phyloP scores from a whole-genome alignment of 2,113 vertebrate species.

The Phycodurus eques region DNA sequence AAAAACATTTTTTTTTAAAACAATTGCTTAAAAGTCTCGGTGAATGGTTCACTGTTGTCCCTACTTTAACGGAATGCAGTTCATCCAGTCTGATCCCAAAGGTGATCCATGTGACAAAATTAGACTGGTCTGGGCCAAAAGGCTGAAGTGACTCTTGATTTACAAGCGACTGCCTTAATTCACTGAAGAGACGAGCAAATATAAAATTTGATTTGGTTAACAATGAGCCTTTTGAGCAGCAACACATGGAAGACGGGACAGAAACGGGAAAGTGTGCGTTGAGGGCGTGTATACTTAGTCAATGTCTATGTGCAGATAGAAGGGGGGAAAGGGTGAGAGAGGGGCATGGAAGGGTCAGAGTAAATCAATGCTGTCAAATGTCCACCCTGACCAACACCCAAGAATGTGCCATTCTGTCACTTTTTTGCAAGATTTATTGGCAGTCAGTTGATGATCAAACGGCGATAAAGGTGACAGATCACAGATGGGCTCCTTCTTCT shows the following conservation, averaged over 20 bases:
- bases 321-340: neutral
- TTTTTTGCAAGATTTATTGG: neutral
- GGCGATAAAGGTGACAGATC: neutral
- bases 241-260: constrained; percentile 16
- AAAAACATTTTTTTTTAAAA: too few species aligned
- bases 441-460: neutral
- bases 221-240: constrained; percentile 58
- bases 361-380: neutral
- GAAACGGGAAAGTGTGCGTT: constrained; percentile 19
- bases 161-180: constrained; percentile 51
- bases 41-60: neutral
- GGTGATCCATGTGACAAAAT: constrained; percentile 30
- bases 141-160: constrained; percentile 53
- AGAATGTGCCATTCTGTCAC: neutral
- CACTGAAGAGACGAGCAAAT: constrained; percentile 40
- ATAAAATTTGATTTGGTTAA: constrained; percentile 55
- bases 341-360: neutral
- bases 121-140: constrained; percentile 29
- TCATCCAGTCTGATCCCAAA: constrained; percentile 11
- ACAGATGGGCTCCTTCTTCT: neutral
- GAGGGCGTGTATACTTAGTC: constrained; percentile 21
- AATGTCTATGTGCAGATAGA: neutral
- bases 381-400: neutral
- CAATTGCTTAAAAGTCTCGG: neutral
- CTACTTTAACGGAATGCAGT: neutral